Evolutionary conservation across 1,140 invertebrate genomes (phyloP), one percentile per base, ranked within the genome.

Genomic region (Physella acuta): DNA sequence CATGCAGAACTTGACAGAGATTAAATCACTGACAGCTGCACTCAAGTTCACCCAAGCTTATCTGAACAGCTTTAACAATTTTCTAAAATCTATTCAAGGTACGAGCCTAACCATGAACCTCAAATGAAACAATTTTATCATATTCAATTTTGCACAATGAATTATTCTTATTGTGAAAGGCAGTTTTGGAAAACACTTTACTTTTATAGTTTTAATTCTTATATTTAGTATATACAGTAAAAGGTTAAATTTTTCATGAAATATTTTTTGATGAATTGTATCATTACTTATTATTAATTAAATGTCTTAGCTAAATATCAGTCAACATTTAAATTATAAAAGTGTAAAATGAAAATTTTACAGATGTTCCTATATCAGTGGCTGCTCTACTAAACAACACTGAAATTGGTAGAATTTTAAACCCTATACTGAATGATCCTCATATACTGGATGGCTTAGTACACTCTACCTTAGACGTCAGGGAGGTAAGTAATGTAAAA

Each of bases 321-420:
- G n/a, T n/a, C n/a, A n/a, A n/a, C n/a, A n/a, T n/a, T n/a, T n/a
- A n/a, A n/a, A n/a, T n/a, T n/a, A n/a, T n/a, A n/a, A 11, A 11
- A 49, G 11, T 11, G 44, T 28, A 11, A 26, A 56, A 26, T 56
- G 53, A 11, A 56, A 16, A n/a, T n/a, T n/a, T n/a, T 36, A 30
- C 49, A 74, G 73, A 52, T 26, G 33, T 68, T 26, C 73, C 73
- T 20, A 68, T 74, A 26, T 71, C 30, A 31, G 24, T 74, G 33
- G 53, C n/a, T 17, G 14, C 62, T n/a, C 56, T 74, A 44, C 3
- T 74, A 26, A 74, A 71, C 56, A 66, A 71, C 53, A 74, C 73
- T 4, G 70, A 74, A 31, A 51, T 71, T 17, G 73, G 70, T 33
- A 37, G 28, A 14, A 67, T 71, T 30, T 26, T 74, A 8, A 71